Base-by-base conservation (phyloP, 2,888 invertebrate genomes). In the Stenodera caucasica region DNA sequence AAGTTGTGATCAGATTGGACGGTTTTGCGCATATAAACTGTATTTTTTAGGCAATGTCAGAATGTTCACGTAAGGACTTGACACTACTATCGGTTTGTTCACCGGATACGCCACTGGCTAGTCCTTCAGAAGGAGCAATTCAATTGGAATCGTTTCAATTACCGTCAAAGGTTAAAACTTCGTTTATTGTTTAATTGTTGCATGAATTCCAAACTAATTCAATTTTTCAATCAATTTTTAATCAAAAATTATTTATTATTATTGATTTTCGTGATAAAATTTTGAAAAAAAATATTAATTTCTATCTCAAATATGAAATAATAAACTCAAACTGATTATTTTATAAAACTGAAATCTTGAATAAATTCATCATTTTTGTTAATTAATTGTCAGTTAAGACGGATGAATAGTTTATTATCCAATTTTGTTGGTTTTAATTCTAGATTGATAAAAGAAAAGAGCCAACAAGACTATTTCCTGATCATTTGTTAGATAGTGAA, bases 11-110 rank as follows among this genome's bases (percentile, higher is more conserved):
- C 2, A 9, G 7, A 40, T 18, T 14, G 14, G 37, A 6, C 37
- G 37, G 1, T 40, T 0, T 40, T 40, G 18, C 15, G 2, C 14
- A 37, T 37, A 37, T 6, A 37, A 15, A 14, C 15, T 15, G 40
- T 18, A n/a, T 57, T 63, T 77, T 79, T 50, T 73, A 84, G 82
- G 84, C 84, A 3, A 79, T 84, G 72, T 85, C 86, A 23, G 85
- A 86, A 70, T 81, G 83, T 58, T 86, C 85, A 1, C 85, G 85
- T 70, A 86, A 85, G 75, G 85, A 81, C 65, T 71, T 82, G 61
- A 84, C 79, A 60, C 72, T 82, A 57, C 79, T 77, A 66, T 80
- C 81, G 29, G 78, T 81, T 58, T 81, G 80, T 71, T 81, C 81
- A 3, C 79, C 82, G 11, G 81, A 79, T 67, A 82, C 82, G 49